Evolutionary conservation across 2,888 invertebrate species (phyloP).

Genomic region (Andrena bucephala): DNA sequence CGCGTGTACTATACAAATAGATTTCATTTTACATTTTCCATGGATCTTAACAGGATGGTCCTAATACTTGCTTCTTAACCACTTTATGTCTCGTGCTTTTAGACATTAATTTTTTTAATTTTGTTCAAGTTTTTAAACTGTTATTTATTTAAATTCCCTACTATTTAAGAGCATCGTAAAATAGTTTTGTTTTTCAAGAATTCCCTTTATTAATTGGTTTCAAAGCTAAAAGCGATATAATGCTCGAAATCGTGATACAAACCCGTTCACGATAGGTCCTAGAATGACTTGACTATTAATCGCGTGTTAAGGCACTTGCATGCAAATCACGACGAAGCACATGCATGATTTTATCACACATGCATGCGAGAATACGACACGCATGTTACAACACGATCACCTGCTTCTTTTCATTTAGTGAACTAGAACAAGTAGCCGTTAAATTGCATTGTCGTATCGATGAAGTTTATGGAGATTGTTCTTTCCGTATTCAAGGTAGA

Average conservation of each 20-base stretch:
- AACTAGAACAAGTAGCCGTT: slow-evolving; percentile 50
- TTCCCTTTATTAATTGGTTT: background rate
- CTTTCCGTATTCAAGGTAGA: slow-evolving; percentile 2
- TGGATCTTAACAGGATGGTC: background rate
- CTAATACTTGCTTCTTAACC: background rate
- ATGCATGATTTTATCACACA: slow-evolving; percentile 58
- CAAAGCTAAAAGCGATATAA: background rate
- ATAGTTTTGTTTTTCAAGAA: background rate
- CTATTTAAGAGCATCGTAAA: background rate
- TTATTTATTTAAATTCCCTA: background rate
- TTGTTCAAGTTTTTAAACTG: background rate
- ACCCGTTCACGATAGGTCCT: background rate
- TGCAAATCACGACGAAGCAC: slow-evolving; percentile 53
- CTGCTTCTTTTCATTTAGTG: slow-evolving; percentile 54
- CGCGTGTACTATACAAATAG: background rate
- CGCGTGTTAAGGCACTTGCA: slow-evolving; percentile 49
- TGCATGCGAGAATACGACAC: slow-evolving; percentile 67
- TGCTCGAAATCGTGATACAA: background rate
- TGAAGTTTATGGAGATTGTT: slow-evolving; percentile 39
- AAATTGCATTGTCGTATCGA: slow-evolving; percentile 44
- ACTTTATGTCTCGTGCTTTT: background rate
- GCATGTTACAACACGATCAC: slow-evolving; percentile 61
- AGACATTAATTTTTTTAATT: background rate
- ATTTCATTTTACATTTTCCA: background rate
- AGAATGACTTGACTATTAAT: slow-evolving; percentile 36